These are phyloP conservation scores for Perithous albicinctus DNA, from an alignment of 2,888 invertebrate genomes.

Conservation along the genomic window DNA sequence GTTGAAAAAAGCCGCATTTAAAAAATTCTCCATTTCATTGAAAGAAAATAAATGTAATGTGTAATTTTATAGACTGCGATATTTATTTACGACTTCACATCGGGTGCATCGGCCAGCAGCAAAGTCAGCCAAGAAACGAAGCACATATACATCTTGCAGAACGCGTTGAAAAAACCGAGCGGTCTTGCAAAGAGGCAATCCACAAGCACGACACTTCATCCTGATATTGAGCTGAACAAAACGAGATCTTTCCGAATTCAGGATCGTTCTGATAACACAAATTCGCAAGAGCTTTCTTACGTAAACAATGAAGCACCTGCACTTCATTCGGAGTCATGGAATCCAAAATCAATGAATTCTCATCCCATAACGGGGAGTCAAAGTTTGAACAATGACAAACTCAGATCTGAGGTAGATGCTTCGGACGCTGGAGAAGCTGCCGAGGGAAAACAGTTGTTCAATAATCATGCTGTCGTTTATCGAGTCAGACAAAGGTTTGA, in stretches of 20 bases:
- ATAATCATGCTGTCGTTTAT: constrained; percentile 82
- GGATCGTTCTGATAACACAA: constrained; percentile 75
- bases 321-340: constrained; percentile 49
- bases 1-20: no score
- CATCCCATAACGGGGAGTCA: constrained; percentile 74
- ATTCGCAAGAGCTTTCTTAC: constrained; percentile 45
- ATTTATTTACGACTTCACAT: constrained; percentile 83
- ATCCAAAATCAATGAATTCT: constrained; percentile 42
- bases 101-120: constrained; percentile 78
- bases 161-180: constrained; percentile 75
- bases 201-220: constrained; percentile 48
- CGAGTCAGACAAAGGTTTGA: constrained; percentile 79
- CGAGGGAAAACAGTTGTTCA: constrained; percentile 74
- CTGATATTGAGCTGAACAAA: constrained; percentile 54
- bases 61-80: constrained; percentile 78
- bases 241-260: constrained; percentile 70
- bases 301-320: constrained; percentile 46
- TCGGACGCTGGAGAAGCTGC: constrained; percentile 65
- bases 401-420: constrained; percentile 71
- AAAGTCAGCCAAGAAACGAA: constrained; percentile 82
- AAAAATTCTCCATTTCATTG: not conserved
- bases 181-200: constrained; percentile 69
- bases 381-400: constrained; percentile 78
- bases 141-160: constrained; percentile 81
- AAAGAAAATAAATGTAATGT: not conserved